Conservation (phyloP, 2,888 invertebrate genomes). For the Emmelina monodactyla region DNA sequence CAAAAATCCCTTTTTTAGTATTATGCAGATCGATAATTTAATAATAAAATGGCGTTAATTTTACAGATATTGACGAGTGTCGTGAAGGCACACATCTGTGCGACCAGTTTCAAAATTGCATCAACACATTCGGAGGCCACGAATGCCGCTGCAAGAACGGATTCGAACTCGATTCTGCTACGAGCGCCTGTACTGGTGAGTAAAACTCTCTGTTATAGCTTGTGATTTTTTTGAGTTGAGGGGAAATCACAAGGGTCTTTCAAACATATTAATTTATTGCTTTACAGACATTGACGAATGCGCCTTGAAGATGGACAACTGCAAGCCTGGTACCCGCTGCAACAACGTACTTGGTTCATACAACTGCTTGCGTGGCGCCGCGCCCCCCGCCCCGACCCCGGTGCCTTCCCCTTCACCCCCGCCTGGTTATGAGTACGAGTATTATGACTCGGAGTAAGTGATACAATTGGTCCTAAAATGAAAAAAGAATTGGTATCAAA, state of each 20-base stretch:
- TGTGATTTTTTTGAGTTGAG: too few relatives aligned
- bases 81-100: slow-evolving; percentile 53
- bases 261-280: too few relatives aligned
- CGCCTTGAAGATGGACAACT: slow-evolving; percentile 51
- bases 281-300: slow-evolving; percentile 75
- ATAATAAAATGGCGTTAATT: too few relatives aligned
- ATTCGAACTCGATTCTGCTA: slow-evolving; percentile 41
- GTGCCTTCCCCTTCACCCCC: too few relatives aligned
- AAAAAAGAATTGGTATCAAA: too few relatives aligned
- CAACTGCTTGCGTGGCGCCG: slow-evolving; percentile 70
- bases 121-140: slow-evolving; percentile 58
- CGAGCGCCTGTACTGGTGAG: slow-evolving; percentile 52
- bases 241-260: too few relatives aligned
- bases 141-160: slow-evolving; percentile 59
- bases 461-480: too few relatives aligned
- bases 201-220: too few relatives aligned
- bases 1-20: too few relatives aligned
- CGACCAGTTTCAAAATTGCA: slow-evolving; percentile 56
- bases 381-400: slow-evolving; percentile 20
- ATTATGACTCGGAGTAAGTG: slow-evolving; percentile 47
- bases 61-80: slow-evolving; percentile 87
- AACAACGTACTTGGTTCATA: slow-evolving; percentile 92
- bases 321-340: slow-evolving; percentile 69
- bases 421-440: slow-evolving; percentile 37
- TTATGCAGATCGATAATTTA: too few relatives aligned